Conservation (phyloP, 2,888 invertebrate species). For the Melitaea athalia region DNA sequence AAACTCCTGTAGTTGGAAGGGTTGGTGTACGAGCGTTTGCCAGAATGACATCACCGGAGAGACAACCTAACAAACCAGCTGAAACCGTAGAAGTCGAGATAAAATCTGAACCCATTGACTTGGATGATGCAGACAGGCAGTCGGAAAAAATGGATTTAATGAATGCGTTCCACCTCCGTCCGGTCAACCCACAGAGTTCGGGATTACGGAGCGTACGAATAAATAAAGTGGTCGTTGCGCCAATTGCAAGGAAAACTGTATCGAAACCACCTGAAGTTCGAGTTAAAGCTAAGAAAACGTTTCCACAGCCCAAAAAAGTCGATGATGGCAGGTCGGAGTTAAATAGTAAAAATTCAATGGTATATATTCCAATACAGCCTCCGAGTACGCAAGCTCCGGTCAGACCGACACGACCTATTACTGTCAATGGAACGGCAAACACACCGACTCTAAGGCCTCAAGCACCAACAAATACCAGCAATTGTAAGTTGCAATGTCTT, state of each 20-base stretch:
- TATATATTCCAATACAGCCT: conserved; percentile 76
- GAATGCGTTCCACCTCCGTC: conserved; percentile 66
- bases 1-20: conserved; percentile 56
- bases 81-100: conserved; percentile 61
- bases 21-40: conserved; percentile 75
- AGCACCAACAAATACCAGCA: conserved; percentile 37
- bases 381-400: conserved; percentile 66
- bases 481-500: conserved; percentile 26
- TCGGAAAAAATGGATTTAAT: conserved; percentile 69
- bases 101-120: conserved; percentile 71
- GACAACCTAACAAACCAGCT: conserved; percentile 31
- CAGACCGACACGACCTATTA: conserved; percentile 43
- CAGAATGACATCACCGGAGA: conserved; percentile 59
- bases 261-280: conserved; percentile 52
- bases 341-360: conserved; percentile 75
- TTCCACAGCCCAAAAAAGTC: conserved; percentile 66
- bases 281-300: conserved; percentile 67
- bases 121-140: conserved; percentile 66
- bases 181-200: conserved; percentile 52
- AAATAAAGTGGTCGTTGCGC: conserved; percentile 61
- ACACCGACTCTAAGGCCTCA: conserved; percentile 38
- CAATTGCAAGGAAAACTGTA: conserved; percentile 46
- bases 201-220: conserved; percentile 67
- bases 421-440: conserved; percentile 36
- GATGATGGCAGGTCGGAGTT: conserved; percentile 67